Percentiles rank a stretch among this genome's conserved stretches.
These are phyloP conservation scores for Lepus timidus DNA, from an alignment of 2,113 vertebrate genomes.

Conservation along the genomic window DNA sequence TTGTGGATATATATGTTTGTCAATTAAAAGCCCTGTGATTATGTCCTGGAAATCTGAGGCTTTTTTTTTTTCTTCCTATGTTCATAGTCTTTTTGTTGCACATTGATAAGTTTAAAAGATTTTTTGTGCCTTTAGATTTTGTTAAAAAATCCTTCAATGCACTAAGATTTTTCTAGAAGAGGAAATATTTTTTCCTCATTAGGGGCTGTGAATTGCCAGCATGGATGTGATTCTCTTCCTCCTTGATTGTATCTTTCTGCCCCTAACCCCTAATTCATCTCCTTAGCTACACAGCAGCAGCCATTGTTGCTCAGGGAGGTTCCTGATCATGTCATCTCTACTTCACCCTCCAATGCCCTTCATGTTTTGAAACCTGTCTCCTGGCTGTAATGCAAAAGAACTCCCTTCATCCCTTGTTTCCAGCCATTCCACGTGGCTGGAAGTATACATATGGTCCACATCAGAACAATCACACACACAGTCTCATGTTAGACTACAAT, in stretches of 20 bases:
- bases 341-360: not conserved
- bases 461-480: rapidly evolving
- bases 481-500: rapidly evolving
- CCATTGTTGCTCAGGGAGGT: not conserved
- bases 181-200: not conserved
- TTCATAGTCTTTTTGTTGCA: not conserved
- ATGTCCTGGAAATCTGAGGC: not conserved
- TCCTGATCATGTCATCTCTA: not conserved
- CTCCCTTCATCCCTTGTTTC: not conserved
- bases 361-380: not conserved
- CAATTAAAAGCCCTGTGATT: not conserved
- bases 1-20: not conserved
- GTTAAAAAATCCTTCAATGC: not conserved
- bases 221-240: not conserved
- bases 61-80: not conserved
- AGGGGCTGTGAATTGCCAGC: not conserved
- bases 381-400: not conserved
- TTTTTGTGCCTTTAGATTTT: not conserved
- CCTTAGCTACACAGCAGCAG: not conserved
- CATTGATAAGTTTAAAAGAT: not conserved
- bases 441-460: rapidly evolving
- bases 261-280: not conserved
- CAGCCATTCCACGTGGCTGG: not conserved
- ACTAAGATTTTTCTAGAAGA: not conserved
- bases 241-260: not conserved